A percentile compares a stretch with the other conserved stretches of the same genome.
Evolutionary conservation across 2,113 vertebrate species (phyloP).

Genomic region (Thinocorus orbignyianus): DNA sequence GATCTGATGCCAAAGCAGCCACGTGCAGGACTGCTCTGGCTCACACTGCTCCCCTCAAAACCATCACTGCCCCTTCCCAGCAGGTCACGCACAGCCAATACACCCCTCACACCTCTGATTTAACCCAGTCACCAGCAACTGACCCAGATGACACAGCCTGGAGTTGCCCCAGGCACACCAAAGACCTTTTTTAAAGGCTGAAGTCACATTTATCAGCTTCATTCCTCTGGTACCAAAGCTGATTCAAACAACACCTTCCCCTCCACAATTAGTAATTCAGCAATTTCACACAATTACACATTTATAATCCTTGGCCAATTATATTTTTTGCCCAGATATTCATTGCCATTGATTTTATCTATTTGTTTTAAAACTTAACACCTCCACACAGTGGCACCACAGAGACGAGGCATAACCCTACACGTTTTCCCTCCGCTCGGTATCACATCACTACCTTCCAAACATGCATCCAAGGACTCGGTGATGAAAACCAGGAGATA

Average conservation of each 20-base stretch:
- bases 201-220: background rate
- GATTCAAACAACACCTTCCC: background rate
- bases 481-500: background rate
- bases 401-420: background rate
- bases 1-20: background rate
- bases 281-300: background rate
- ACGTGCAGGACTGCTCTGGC: rapidly evolving
- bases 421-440: background rate
- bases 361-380: background rate
- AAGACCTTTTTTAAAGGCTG: background rate
- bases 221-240: background rate
- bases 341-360: background rate
- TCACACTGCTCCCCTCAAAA: background rate
- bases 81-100: background rate
- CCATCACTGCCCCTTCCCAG: background rate
- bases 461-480: background rate
- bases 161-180: background rate
- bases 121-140: background rate
- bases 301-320: background rate
- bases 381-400: background rate
- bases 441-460: background rate
- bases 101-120: background rate
- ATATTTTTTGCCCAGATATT: background rate
- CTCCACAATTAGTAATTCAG: background rate
- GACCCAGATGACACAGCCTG: background rate